phyloP scores from a whole-genome alignment of 2,113 vertebrate species.

The Coregonus clupeaformis region DNA sequence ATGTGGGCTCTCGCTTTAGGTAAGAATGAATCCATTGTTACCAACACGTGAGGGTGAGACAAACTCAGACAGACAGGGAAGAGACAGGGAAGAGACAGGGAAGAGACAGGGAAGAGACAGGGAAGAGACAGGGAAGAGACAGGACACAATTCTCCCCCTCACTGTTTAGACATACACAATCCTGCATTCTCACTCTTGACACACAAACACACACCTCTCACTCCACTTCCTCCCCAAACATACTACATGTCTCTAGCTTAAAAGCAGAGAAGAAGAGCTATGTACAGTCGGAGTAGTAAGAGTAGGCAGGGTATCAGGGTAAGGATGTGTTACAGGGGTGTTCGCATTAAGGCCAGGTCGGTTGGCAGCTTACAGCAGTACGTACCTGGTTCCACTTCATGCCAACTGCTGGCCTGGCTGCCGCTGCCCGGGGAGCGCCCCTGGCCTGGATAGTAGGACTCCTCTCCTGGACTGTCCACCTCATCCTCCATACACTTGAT shows the following conservation, averaged over 20 bases:
- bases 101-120: constrained; percentile 1
- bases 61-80: not conserved
- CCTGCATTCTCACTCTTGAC: not conserved
- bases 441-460: constrained; percentile 95
- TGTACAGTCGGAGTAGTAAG: too few relatives aligned
- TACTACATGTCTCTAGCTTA: not conserved
- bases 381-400: constrained; percentile 98
- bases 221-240: not conserved
- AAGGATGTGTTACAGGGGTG: constrained; percentile 31
- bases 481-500: constrained; percentile 99
- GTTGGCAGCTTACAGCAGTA: constrained; percentile 4
- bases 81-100: constrained; percentile 1
- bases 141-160: not conserved
- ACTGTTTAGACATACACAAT: not conserved
- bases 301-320: not conserved
- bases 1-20: not conserved
- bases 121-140: constrained; percentile 2
- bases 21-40: too few relatives aligned
- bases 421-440: constrained; percentile 93
- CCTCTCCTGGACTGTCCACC: constrained; percentile 96
- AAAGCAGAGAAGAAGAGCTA: not conserved
- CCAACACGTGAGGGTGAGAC: not conserved
- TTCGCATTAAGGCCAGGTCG: not conserved
- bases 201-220: too few relatives aligned
- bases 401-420: constrained; percentile 95